Evolutionary conservation across 2,113 vertebrate species (phyloP), one percentile per base, ranked within the genome.

Genomic region (Nycticryphes semicollaris): DNA sequence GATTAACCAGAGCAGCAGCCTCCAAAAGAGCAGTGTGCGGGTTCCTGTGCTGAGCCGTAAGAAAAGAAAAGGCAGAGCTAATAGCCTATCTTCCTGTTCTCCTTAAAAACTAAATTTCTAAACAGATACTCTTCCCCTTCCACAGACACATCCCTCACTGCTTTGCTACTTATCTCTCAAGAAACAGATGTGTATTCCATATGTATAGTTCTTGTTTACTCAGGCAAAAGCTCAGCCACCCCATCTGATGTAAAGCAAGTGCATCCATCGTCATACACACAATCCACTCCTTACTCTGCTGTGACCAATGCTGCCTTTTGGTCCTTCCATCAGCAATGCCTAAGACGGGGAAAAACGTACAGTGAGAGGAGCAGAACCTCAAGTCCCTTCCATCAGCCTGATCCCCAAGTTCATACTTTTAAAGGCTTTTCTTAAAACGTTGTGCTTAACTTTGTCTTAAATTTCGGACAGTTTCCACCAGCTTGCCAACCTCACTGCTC

Each of bases 201-300:
- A 35, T 3, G 14, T 24, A 6, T 0, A 4, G 33, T 0, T 0
- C 25, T 69, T 47, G 15, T 47, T 76, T 7, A n/a, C 37, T 53
- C 37, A 19, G 16, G n/a, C 19, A 50, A 45, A 57, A 84, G 15
- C 79, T 73, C 84, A 66, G 56, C 31, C 13, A 28, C 25, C 8
- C 14, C 30, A 43, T 3, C 59, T 20, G 14, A 62, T 14, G 14
- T 14, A 30, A 47, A 75, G 31, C 47, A 68, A 63, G 25, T 2
- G 3, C 47, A 30, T 22, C 30, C 7, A 2, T 5, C 43, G 35
- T 3, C 5, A 1, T 1, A 24, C 9, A 20, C 23, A 51, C 31
- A 21, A 70, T 23, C 5, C 1, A 5, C 47, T 83, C 45, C 72
- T 56, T 6, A 8, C 54, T 66, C 12, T 39, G 62, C 16, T n/a